Evolutionary conservation across 2,113 vertebrate genomes (phyloP).

Genomic region (Mixornis gularis): DNA sequence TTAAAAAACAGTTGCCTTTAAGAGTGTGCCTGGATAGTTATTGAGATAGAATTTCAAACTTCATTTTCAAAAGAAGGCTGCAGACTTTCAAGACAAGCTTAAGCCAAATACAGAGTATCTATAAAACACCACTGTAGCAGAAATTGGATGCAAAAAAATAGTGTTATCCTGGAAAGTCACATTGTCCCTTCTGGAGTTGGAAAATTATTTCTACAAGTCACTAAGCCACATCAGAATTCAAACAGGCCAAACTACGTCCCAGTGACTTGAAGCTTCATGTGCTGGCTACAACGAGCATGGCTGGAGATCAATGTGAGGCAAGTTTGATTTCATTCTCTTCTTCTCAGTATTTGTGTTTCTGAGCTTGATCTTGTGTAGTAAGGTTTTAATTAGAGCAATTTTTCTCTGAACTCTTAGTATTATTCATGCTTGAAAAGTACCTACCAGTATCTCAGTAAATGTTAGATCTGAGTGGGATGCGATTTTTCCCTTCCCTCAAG

Average conservation of each 20-base stretch:
- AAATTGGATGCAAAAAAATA: background rate
- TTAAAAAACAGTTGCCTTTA: background rate
- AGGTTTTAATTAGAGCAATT: background rate
- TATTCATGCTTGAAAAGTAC: background rate
- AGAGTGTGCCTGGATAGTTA: background rate
- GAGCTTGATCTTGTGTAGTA: background rate
- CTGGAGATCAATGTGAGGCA: background rate
- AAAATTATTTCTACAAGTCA: background rate
- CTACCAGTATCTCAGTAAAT: background rate
- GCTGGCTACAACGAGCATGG: fast-evolving
- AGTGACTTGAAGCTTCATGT: background rate
- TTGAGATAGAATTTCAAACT: background rate
- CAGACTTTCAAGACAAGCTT: background rate
- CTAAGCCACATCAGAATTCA: background rate
- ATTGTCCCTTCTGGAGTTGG: background rate
- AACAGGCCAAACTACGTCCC: background rate
- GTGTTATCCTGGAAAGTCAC: background rate
- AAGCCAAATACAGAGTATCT: background rate
- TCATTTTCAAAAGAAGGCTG: background rate
- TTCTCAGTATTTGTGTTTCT: background rate
- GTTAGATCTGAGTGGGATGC: background rate
- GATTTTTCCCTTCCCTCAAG: background rate
- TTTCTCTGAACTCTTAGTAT: background rate
- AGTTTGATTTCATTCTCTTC: background rate
- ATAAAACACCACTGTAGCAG: background rate